These are phyloP conservation scores for Brachionus paranguensis DNA, from an alignment of 1,140 invertebrate species.

Conservation along the genomic window DNA sequence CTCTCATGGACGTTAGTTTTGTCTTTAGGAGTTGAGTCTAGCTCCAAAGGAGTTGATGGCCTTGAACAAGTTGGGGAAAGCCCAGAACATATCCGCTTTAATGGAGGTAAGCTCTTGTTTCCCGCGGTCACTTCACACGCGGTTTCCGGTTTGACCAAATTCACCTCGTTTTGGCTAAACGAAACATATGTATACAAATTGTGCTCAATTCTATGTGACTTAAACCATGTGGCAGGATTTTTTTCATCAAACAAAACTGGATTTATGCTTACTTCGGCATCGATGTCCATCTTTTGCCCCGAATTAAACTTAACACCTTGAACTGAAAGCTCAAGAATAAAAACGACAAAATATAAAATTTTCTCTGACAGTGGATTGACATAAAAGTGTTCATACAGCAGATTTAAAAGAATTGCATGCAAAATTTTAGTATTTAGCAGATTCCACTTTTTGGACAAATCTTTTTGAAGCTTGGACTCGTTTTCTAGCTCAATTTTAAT, in stretches of 20 bases:
- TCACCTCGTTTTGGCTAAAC: slow-evolving; percentile 60
- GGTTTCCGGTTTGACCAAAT: slow-evolving; percentile 43
- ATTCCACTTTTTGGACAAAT: slow-evolving; percentile 43
- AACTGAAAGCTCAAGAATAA: slow-evolving; percentile 76
- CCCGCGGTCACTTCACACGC: background rate
- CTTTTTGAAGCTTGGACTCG: background rate
- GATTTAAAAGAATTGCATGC: slow-evolving; percentile 74
- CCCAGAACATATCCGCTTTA: slow-evolving; percentile 43
- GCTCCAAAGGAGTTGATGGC: background rate
- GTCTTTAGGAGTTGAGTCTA: background rate
- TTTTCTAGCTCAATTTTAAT: background rate
- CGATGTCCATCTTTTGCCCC: background rate
- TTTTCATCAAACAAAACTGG: slow-evolving; percentile 16
- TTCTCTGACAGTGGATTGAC: slow-evolving; percentile 67
- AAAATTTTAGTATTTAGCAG: slow-evolving; percentile 70
- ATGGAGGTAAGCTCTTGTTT: slow-evolving; percentile 48
- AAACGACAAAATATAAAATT: slow-evolving; percentile 73
- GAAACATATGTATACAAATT: slow-evolving; percentile 68
- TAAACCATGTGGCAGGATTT: slow-evolving; percentile 67
- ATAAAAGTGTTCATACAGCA: slow-evolving; percentile 74
- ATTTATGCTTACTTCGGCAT: background rate
- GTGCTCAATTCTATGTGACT: slow-evolving; percentile 68
- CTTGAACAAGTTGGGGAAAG: slow-evolving; percentile 54
- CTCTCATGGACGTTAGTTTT: slow-evolving; percentile 64
- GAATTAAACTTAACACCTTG: slow-evolving; percentile 50